These are phyloP conservation scores for Acyrthosiphon pisum DNA, from an alignment of 1,140 invertebrate genomes.

Conservation along the genomic window DNA sequence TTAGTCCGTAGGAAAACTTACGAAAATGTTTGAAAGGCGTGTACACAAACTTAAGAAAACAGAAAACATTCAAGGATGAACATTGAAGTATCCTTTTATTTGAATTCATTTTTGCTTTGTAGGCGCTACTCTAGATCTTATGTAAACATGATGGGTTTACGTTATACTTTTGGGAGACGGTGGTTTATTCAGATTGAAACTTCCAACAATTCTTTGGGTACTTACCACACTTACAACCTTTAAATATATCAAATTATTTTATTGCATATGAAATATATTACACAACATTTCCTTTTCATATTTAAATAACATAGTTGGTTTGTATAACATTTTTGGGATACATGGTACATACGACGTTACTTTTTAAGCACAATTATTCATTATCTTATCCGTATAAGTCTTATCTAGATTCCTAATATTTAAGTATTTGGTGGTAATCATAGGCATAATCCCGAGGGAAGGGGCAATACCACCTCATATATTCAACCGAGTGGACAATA, in stretches of 20 bases:
- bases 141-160: neutral
- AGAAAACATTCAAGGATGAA: neutral
- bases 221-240: neutral
- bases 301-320: neutral
- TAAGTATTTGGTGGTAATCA: neutral
- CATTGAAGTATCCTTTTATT: neutral
- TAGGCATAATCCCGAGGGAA: no score
- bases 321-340: neutral
- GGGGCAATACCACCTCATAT: no score
- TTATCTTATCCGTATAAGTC: neutral
- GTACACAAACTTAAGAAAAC: neutral
- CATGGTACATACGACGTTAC: no score
- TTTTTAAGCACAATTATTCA: neutral
- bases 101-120: neutral
- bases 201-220: neutral
- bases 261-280: neutral
- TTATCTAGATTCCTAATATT: neutral
- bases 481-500: no score
- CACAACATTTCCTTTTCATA: neutral
- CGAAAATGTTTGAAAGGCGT: neutral
- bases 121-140: neutral
- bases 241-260: neutral
- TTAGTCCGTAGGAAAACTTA: neutral
- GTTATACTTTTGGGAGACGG: neutral
- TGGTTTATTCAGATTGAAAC: neutral